Base-by-base conservation (phyloP, 2,113 vertebrate genomes). In the Athene cunicularia region DNA sequence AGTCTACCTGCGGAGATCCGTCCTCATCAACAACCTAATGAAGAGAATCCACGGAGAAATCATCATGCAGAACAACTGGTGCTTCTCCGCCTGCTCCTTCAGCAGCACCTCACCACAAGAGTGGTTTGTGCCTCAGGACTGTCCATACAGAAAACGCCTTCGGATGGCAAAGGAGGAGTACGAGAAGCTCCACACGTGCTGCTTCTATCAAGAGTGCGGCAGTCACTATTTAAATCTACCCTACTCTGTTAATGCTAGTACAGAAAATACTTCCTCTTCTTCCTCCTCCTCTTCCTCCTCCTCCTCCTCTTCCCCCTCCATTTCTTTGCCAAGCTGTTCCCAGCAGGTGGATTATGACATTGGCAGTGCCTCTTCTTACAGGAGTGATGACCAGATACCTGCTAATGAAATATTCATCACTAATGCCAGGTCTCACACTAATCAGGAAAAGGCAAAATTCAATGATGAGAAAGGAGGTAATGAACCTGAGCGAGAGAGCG, bases 11-110 rank as follows among this genome's bases (percentile, higher is more conserved):
- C 98, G 99, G 11, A 98, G 99, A 88, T 99, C 99, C 0, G 99
- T 99, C 79, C 99, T 99, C 14, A 99, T 99, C 43, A 99, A 99
- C 98, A 99, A 99, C 77, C 98, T 99, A 66, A 99, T 99, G 95
- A 99, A 99, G 26, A 98, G 99, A 86, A 98, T 99, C 93, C 98
- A 99, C 0, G 98, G 99, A 2, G 99, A 99, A 93, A 99, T 99
- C 87, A 96, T 99, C 90, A 98, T 99, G 97, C 99, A 99, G 98
- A 99, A 99, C 95, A 99, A 99, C 96, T 99, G 99, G 99, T 99
- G 99, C 93, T 99, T 99, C 86, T 99, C 99, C 0, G 75, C 99
- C 85, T 98, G 98, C 93, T 91, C 99, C 84, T 98, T 98, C 59
- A 68, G 93, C 1, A 98, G 93, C 84, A 30, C 95, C 75, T 98